Evolutionary conservation across 2,797 vertebrate species (phyloP), one percentile per base, ranked within the genome.

Genomic region (Notamacropus eugenii): DNA sequence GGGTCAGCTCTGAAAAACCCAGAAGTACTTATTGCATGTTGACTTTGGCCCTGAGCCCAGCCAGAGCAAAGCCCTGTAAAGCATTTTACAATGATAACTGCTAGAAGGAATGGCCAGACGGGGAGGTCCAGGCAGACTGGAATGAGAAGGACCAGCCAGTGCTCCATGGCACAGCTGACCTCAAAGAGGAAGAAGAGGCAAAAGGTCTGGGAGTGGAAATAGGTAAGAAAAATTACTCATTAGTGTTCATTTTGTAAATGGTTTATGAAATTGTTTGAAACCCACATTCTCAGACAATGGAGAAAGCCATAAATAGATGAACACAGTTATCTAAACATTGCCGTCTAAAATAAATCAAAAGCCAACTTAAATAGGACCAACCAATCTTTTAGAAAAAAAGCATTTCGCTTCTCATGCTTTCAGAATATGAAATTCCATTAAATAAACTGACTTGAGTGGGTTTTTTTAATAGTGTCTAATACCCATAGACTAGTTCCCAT

Each of bases 1-100:
- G 97, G 98, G 98, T 99, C 98, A 98, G 98, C 97, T 98, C 98
- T 99, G 98, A 97, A 98, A 98, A 98, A 98, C 98, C 98, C 98
- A 98, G 98, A 98, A 98, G 97, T 98, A 98, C 97, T 95, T 98
- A 97, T 97, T 98, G 1, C 92, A 62, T 98, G 98, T 98, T 99
- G 94, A 97, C 98, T 97, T 98, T 99, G 99, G 98, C 98, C 96
- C 6, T 0, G 34, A 31, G 95, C 97, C 98, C 98, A 98, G 97
- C 95, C 95, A 95, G 97, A 98, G 97, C 97, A 97, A 98, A 93
- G 95, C 93, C 50, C 3, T 98, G 97, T 98, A 97, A 98, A 98
- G 96, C 97, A 98, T 98, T 98, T 98, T 98, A 98, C 98, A 97
- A 93, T 54, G 97, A 97, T 95, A 98, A 90, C 97, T 98, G 97